phyloP scores from a whole-genome alignment of 2,113 vertebrate genomes.

The Hucho hucho region DNA sequence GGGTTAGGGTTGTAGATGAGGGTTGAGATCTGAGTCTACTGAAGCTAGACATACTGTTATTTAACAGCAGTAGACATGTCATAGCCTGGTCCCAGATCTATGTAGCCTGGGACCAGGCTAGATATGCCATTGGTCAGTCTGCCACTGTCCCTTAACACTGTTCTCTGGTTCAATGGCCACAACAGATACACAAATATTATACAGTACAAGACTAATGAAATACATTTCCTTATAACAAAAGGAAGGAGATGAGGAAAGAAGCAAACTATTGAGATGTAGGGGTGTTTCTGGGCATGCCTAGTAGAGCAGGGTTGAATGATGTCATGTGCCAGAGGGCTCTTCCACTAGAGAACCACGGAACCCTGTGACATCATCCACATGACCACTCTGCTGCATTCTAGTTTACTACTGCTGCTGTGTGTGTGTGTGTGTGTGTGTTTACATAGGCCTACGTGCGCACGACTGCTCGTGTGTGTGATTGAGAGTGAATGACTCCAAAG shows the following conservation, averaged over 20 bases:
- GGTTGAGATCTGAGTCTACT: too few species aligned
- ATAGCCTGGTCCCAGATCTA: too few species aligned
- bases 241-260: too few species aligned
- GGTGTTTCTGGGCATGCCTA: not conserved
- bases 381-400: conserved; percentile 18
- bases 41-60: too few species aligned
- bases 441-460: not conserved
- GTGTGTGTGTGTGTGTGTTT: not conserved
- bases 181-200: too few species aligned
- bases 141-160: too few species aligned
- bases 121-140: too few species aligned
- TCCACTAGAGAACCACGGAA: not conserved
- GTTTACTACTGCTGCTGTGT: not conserved
- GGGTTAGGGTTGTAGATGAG: too few species aligned
- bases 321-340: conserved; percentile 6
- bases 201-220: not conserved
- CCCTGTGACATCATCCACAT: conserved; percentile 18
- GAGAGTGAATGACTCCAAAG: not conserved
- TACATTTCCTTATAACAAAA: not conserved
- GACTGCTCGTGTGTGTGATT: not conserved
- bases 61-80: too few species aligned
- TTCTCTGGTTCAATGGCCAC: too few species aligned
- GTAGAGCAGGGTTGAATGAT: conserved; percentile 9
- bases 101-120: too few species aligned
- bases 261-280: not conserved